Evolutionary conservation across 2,888 invertebrate species (phyloP), one percentile per base, ranked within the genome.

Genomic region (Folsomia manolachei): DNA sequence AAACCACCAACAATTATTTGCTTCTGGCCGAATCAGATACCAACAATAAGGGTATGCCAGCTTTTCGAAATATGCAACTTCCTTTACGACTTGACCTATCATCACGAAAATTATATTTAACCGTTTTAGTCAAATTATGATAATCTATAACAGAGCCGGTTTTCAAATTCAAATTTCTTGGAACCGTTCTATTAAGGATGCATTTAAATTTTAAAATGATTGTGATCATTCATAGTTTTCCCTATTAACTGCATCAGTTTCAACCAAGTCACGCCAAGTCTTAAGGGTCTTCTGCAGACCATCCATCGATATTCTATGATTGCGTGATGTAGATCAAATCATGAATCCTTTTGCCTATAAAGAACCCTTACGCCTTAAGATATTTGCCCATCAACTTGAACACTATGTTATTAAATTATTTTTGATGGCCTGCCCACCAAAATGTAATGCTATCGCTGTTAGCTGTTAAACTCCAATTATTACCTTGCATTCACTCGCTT

Each of bases 371-470:
- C 53, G 67, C 67, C 27, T 53, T 51, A 60, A 67, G 67, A 67
- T 67, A 67, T 67, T 67, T 56, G 52, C 67, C 53, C 52, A 67
- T 26, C n/a, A 26, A 19, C 19, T 56, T 56, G 11, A 19, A 56
- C 67, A 56, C 26, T 18, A n/a, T 67, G 27, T 67, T 67, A 67
- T 67, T 67, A 67, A n/a, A n/a, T n/a, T n/a, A n/a, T n/a, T n/a
- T n/a, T 56, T 67, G 2, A 1, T 18, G 60, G 56, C 39, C 14
- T 56, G 56, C 19, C n/a, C n/a, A n/a, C n/a, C n/a, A n/a, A n/a
- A n/a, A n/a, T n/a, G n/a, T n/a, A n/a, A n/a, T n/a, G n/a, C n/a
- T n/a, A n/a, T n/a, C n/a, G n/a, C n/a, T n/a, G n/a, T n/a, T n/a
- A n/a, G n/a, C n/a, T n/a, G 56, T 25, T 53, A 67, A 67, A 67